phyloP scores from a whole-genome alignment of 1,140 invertebrate genomes.

The Drosophila saltans region DNA sequence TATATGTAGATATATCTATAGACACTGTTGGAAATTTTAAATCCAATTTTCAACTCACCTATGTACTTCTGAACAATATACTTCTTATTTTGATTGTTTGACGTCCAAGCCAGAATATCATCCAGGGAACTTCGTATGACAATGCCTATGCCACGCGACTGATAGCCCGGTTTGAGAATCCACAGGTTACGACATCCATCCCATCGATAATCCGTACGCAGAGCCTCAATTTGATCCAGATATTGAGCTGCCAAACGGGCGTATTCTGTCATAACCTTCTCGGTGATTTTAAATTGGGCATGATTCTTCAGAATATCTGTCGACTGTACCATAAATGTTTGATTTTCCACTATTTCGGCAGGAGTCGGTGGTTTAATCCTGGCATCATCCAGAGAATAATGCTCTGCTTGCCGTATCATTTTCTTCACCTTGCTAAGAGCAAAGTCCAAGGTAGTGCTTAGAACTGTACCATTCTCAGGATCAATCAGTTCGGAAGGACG shows the following conservation, averaged over 20 bases:
- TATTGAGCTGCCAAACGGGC: conserved; percentile 85
- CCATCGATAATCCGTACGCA: conserved; percentile 82
- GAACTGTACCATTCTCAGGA: conserved; percentile 49
- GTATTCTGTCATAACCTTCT: conserved; percentile 83
- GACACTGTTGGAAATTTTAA: too few relatives aligned
- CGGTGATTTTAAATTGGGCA: conserved; percentile 83
- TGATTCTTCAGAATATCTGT: conserved; percentile 84
- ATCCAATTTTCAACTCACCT: conserved; percentile 84
- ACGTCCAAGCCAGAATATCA: conserved; percentile 87
- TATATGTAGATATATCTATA: too few relatives aligned
- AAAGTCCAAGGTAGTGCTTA: conserved; percentile 84
- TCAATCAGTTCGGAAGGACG: conserved; percentile 45
- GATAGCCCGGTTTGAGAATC: conserved; percentile 96
- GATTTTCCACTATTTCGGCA: conserved; percentile 86
- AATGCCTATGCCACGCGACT: conserved; percentile 94
- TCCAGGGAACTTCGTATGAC: conserved; percentile 84
- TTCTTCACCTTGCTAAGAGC: conserved; percentile 83
- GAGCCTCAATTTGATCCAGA: conserved; percentile 87
- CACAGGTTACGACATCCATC: conserved; percentile 94
- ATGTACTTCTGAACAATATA: conserved; percentile 97
- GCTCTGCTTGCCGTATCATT: conserved; percentile 64
- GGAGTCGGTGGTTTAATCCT: conserved; percentile 47
- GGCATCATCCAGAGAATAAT: conserved; percentile 63
- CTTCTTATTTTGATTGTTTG: conserved; percentile 86
- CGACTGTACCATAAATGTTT: conserved; percentile 86